Conservation (phyloP, 2,888 invertebrate species). For the Thera britannica region DNA sequence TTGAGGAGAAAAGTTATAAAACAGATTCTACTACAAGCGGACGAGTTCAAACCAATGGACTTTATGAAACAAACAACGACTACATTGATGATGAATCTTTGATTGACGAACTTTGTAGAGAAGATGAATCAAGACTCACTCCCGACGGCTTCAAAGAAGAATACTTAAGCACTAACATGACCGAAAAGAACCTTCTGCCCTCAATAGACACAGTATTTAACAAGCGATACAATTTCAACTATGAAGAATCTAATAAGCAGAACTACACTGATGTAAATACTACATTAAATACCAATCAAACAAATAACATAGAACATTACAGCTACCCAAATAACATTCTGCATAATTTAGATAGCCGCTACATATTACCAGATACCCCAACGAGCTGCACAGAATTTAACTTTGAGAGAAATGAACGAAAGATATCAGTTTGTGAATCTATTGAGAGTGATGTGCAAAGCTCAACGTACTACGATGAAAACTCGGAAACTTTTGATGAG, state of each 20-base stretch:
- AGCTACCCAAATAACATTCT: conserved; percentile 79
- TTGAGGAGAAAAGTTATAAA: conserved; percentile 67
- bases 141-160: conserved; percentile 72
- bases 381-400: conserved; percentile 76
- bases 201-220: conserved; percentile 79
- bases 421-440: conserved; percentile 74
- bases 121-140: conserved; percentile 72
- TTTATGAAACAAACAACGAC: conserved; percentile 61
- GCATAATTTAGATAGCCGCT: conserved; percentile 68
- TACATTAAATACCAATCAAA: conserved; percentile 45
- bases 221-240: conserved; percentile 67
- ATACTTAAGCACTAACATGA: conserved; percentile 58
- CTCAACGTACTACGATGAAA: conserved; percentile 73
- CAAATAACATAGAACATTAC: conserved; percentile 73
- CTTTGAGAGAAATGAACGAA: conserved; percentile 69
- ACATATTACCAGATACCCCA: conserved; percentile 73
- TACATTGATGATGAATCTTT: conserved; percentile 80
- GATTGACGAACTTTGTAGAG: conserved; percentile 78
- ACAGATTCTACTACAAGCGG: conserved; percentile 46
- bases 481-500: conserved; percentile 76
- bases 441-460: conserved; percentile 78
- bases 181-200: conserved; percentile 69
- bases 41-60: conserved; percentile 51
- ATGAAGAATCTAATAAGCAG: conserved; percentile 54
- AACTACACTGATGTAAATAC: conserved; percentile 45